Percentiles rank a stretch among this genome's conserved stretches.
phyloP scores from a whole-genome alignment of 1,140 invertebrate genomes.

The Drosophila ficusphila region DNA sequence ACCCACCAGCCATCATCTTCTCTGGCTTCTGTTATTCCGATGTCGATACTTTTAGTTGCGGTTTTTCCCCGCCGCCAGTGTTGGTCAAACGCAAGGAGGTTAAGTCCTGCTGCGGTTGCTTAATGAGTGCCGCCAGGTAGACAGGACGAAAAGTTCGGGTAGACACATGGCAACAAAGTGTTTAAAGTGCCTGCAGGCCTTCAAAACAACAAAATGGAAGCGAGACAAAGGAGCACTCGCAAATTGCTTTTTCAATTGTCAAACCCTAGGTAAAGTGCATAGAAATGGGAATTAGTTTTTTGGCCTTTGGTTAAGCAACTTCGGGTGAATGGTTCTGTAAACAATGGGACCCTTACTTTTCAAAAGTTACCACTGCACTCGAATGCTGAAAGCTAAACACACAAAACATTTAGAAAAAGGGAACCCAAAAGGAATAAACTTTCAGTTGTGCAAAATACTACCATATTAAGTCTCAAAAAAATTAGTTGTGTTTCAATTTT shows the following conservation, averaged over 20 bases:
- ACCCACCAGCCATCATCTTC: not conserved
- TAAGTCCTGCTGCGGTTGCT: slow-evolving; percentile 44
- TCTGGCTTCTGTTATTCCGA: slow-evolving; percentile 27
- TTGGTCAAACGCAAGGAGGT: slow-evolving; percentile 38
- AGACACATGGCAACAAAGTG: slow-evolving; percentile 7
- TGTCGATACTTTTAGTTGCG: slow-evolving; percentile 56
- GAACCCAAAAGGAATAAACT: not conserved
- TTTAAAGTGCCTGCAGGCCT: slow-evolving; percentile 12
- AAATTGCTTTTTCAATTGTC: slow-evolving; percentile 42
- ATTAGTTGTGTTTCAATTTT: not conserved
- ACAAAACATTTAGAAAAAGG: not conserved
- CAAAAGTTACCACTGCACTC: not conserved
- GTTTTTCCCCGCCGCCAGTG: slow-evolving; percentile 26
- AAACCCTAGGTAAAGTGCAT: slow-evolving; percentile 3
- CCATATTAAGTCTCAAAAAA: not conserved
- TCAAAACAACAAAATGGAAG: not conserved
- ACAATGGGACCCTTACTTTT: not conserved
- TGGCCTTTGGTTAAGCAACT: slow-evolving; percentile 1
- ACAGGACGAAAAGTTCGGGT: not conserved
- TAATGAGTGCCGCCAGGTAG: slow-evolving; percentile 50
- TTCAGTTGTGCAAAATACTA: not conserved
- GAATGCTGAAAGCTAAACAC: not conserved
- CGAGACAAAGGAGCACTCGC: not conserved
- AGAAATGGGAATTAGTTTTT: slow-evolving; percentile 16
- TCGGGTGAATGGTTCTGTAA: not conserved